Evolutionary conservation across 2,113 vertebrate species (phyloP).

Genomic region (Phyllopteryx taeniolatus): DNA sequence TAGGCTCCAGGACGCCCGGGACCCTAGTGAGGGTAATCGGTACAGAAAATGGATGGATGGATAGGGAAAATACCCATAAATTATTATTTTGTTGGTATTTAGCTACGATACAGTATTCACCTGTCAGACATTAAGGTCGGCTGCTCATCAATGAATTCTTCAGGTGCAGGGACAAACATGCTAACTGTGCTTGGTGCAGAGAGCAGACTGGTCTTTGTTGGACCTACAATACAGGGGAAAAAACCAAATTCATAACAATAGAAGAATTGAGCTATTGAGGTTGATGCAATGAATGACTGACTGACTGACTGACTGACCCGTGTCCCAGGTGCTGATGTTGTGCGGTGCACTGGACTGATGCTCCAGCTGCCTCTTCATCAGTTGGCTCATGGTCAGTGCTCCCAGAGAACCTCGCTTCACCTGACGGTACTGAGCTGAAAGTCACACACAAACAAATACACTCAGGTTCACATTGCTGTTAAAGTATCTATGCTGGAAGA

Average conservation of each 20-base stretch:
- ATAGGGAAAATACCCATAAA: no score
- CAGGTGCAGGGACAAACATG: slow-evolving; percentile 97
- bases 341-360: slow-evolving; percentile 97
- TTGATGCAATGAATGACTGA: not conserved
- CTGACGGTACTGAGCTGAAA: slow-evolving; percentile 93
- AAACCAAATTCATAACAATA: not conserved
- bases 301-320: slow-evolving; percentile 85
- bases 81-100: not conserved
- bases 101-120: slow-evolving; percentile 60
- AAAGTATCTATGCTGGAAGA: not conserved
- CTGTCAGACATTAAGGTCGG: slow-evolving; percentile 92
- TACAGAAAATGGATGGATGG: no score
- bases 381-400: slow-evolving; percentile 94
- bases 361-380: slow-evolving; percentile 98
- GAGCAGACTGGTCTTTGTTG: slow-evolving; percentile 92
- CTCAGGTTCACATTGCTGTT: slow-evolving; percentile 6
- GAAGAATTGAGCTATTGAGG: not conserved
- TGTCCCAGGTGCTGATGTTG: slow-evolving; percentile 98
- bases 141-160: slow-evolving; percentile 97
- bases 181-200: slow-evolving; percentile 96
- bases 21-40: no score
- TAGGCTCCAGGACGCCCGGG: no score
- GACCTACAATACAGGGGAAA: slow-evolving; percentile 69
- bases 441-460: slow-evolving; percentile 39
- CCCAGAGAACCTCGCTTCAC: slow-evolving; percentile 97